phyloP scores from a whole-genome alignment of 2,888 invertebrate species.

The Maniola hyperantus region DNA sequence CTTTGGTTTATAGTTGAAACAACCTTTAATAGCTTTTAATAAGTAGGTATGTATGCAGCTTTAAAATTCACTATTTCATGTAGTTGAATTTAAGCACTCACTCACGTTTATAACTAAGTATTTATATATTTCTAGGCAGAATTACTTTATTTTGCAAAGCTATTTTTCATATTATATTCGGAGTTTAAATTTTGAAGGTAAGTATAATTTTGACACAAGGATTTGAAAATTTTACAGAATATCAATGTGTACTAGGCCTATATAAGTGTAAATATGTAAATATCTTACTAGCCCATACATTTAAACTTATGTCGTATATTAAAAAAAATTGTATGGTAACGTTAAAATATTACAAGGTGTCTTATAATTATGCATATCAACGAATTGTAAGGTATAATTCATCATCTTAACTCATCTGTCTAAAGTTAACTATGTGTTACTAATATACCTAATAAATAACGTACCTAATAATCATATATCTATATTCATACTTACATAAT shows the following conservation, averaged over 20 bases:
- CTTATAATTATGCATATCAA: conserved; percentile 82
- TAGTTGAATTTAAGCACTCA: conserved; percentile 7
- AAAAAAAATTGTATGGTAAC: conserved; percentile 68
- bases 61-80: conserved; percentile 5
- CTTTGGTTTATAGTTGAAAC: conserved; percentile 27
- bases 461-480: conserved; percentile 21
- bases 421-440: conserved; percentile 33
- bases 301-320: conserved; percentile 45
- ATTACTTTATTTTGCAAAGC: conserved; percentile 33
- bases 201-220: conserved; percentile 34
- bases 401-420: conserved; percentile 38
- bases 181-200: conserved; percentile 30
- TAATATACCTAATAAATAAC: conserved; percentile 18
- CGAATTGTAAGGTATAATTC: conserved; percentile 67
- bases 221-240: conserved; percentile 24
- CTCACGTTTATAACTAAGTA: conserved; percentile 1
- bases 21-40: conserved; percentile 22
- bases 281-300: conserved; percentile 42
- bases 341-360: conserved; percentile 77
- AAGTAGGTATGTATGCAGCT: conserved; percentile 1
- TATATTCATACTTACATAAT: conserved; percentile 20
- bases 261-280: conserved; percentile 74
- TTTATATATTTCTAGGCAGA: conserved; percentile 25
- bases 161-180: conserved; percentile 34
- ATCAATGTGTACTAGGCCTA: conserved; percentile 45